Evolutionary conservation across 2,113 vertebrate genomes (phyloP), one percentile per base, ranked within the genome.

Genomic region (Crotophaga sulcirostris): DNA sequence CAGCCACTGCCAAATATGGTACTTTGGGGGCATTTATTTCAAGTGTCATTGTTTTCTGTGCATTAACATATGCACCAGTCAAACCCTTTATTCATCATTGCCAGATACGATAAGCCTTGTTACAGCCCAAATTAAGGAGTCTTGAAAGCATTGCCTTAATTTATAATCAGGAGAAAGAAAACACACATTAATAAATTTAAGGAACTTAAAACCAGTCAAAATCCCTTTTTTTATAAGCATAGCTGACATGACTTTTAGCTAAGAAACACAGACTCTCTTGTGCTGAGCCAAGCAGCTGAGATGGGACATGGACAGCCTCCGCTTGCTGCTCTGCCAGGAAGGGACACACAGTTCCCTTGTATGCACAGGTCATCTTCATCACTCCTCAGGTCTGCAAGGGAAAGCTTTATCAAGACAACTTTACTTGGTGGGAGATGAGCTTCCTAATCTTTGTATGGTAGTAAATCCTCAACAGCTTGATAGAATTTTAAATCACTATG

Each of bases 31-130:
- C 91, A 78, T 88, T 93, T 73, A 85, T 86, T 90, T 87, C 64
- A 88, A 92, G 90, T 9, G 3, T 91, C 78, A 84, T 74, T 84
- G 67, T 93, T 91, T 90, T 80, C 52, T 69, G 68, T 68, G 72
- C 79, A 88, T 93, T 90, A 88, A 62, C 92, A 70, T 91, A 87
- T 51, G 84, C 81, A 90, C 78, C 72, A 91, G 93, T 79, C 91
- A 89, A 94, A 87, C 36, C 38, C 74, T 75, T 91, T 74, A 78
- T 81, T 75, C 88, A 52, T 88, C 93, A 67, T 33, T 79, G 68
- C 90, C 77, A 91, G 68, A 55, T 69, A 86, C 4, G 59, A 96
- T 58, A 51, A 88, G 58, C 78, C 84, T 93, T 79, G 49, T 89
- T 75, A 75, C 36, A 73, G 69, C 47, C 84, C 62, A 68, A 93